Conservation (phyloP, 2,113 vertebrate species). For the Bos indicus region DNA sequence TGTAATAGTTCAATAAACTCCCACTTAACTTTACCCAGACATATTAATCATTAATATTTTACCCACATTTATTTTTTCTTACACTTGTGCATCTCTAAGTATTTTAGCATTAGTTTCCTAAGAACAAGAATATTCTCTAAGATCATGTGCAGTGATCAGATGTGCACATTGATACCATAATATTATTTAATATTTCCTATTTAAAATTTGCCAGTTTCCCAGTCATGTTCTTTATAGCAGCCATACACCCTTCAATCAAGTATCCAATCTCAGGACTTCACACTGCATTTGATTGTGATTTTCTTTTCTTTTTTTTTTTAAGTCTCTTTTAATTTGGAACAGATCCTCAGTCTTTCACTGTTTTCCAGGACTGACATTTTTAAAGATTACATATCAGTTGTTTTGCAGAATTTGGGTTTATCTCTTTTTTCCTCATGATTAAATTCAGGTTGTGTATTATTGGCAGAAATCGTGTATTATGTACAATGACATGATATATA, state of each 20-base stretch:
- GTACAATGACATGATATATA: neutral
- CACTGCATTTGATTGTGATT: neutral
- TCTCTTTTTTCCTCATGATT: neutral
- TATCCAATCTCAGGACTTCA: neutral
- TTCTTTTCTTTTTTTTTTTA: neutral
- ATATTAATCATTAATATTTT: neutral
- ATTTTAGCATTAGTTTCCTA: neutral
- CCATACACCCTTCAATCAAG: neutral
- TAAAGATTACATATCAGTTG: neutral
- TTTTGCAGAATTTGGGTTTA: neutral
- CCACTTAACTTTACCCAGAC: neutral
- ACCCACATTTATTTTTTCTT: neutral
- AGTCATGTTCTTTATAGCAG: neutral
- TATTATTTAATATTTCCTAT: neutral
- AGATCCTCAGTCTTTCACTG: neutral
- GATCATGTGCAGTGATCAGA: neutral
- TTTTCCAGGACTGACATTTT: neutral
- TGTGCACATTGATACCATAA: neutral
- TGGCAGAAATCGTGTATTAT: neutral
- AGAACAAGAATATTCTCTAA: neutral
- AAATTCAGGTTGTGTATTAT: neutral
- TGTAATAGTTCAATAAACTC: neutral
- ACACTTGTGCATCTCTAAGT: neutral
- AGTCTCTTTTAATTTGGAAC: neutral
- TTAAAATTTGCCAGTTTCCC: neutral